Conservation (phyloP, 2,113 vertebrate species). For the Pangasianodon gigas region DNA sequence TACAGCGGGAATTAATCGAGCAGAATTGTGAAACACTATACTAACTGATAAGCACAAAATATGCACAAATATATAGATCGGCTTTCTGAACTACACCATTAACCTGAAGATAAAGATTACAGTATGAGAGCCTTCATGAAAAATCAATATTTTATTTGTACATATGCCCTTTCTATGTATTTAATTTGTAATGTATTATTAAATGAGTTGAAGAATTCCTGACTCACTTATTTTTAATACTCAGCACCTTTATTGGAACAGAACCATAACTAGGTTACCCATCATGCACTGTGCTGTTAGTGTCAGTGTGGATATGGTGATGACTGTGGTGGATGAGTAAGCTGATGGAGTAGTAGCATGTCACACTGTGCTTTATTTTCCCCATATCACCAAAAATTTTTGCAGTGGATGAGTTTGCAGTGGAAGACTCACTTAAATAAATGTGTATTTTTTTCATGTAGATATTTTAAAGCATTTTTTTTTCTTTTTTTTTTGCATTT, state of each 20-base stretch:
- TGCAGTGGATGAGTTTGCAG: background rate
- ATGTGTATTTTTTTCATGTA: background rate
- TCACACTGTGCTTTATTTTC: background rate
- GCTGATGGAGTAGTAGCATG: background rate
- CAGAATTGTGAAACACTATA: background rate
- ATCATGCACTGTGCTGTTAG: background rate
- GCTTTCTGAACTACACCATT: background rate
- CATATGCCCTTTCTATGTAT: conserved; percentile 4
- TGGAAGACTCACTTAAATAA: background rate
- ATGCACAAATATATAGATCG: background rate
- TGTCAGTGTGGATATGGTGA: background rate
- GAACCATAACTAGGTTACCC: background rate
- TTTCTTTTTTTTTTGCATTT: background rate
- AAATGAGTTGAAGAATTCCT: conserved; percentile 1
- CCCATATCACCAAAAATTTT: background rate
- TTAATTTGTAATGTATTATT: conserved; percentile 28
- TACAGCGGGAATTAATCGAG: background rate
- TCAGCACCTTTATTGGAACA: background rate
- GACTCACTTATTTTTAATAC: background rate
- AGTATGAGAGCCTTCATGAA: background rate
- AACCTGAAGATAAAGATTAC: background rate
- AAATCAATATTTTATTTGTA: background rate
- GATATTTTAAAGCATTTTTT: background rate
- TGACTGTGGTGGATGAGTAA: background rate
- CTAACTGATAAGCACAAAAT: background rate